These are phyloP conservation scores for Smittia aterrima DNA, from an alignment of 2,888 invertebrate species.

Conservation along the genomic window DNA sequence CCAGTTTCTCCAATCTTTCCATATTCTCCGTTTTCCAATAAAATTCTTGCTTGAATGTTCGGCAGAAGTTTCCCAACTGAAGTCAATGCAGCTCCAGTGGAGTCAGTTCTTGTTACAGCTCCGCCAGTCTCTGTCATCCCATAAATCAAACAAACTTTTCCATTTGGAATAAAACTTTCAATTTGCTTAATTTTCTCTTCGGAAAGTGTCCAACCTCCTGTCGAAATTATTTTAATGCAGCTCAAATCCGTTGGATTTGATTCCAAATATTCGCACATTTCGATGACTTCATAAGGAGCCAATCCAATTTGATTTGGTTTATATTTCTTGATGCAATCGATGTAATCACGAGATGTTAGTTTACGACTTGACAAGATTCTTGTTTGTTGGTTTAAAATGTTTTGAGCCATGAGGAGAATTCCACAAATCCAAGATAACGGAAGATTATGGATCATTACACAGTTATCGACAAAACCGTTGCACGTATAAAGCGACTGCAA, in stretches of 20 bases:
- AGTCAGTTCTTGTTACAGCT: not conserved
- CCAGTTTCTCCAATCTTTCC: not conserved
- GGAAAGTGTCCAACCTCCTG: not conserved
- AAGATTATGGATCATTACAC: not conserved
- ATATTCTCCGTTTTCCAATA: not conserved
- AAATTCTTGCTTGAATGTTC: not conserved
- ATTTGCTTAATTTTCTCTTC: not conserved
- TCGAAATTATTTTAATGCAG: not conserved
- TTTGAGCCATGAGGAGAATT: not conserved
- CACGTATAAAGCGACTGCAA: not conserved
- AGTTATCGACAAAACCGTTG: not conserved
- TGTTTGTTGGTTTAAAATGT: not conserved
- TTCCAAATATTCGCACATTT: not conserved
- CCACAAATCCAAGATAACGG: not conserved
- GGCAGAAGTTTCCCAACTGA: not conserved
- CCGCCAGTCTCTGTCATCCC: not conserved
- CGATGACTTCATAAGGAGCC: not conserved
- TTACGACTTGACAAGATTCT: not conserved
- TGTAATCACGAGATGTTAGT: not conserved
- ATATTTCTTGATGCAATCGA: not conserved
- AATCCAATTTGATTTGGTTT: not conserved
- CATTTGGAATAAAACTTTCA: not conserved
- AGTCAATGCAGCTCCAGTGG: not conserved
- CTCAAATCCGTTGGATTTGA: not conserved
- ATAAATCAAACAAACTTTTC: not conserved